Evolutionary conservation across 2,797 vertebrate genomes (phyloP), one percentile per base, ranked within the genome.

Genomic region (Acanthopagrus latus): DNA sequence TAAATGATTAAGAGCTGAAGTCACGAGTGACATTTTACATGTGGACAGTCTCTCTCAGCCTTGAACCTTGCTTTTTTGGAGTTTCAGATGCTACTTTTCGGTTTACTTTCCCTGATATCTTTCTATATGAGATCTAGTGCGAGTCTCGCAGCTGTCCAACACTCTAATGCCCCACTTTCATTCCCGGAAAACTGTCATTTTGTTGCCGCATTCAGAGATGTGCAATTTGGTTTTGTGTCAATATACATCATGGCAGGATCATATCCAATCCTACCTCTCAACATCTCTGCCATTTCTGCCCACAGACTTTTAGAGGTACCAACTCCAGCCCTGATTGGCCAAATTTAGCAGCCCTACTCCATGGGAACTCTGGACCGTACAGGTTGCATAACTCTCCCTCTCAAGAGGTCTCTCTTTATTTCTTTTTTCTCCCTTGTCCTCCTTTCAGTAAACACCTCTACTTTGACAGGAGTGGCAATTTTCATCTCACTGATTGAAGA

Each of bases 401-500:
- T 91, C 78, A 76, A 85, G 55, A 82, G 70, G 73, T 88, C 86
- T 88, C 81, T 85, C 73, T 68, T 73, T 86, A 72, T 87, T 87
- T 84, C 80, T 89, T 89, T 33, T 81, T 85, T 87, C 86, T 79
- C 82, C 68, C 89, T 84, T 88, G 88, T 92, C 87, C 87, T 92
- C 88, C 85, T 92, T 82, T 93, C 92, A 90, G 93, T 94, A 93
- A 94, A 95, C 94, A 94, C 91, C 94, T 95, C 91, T 89, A 86
- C 89, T 93, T 93, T 94, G 92, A 94, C 93, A 91, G 76, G 86
- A 93, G 93, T 93, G 92, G 92, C 91, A 94, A 95, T 95, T 95
- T 95, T 93, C 94, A 93, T 93, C 92, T 93, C 87, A 83, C 92
- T 94, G 94, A 94, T 94, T 94, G 93, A 94, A 95, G 93, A 93